Percentiles rank a stretch among this genome's conserved stretches.
Evolutionary conservation across 2,113 vertebrate genomes (phyloP).

Genomic region (Hypomesus transpacificus): DNA sequence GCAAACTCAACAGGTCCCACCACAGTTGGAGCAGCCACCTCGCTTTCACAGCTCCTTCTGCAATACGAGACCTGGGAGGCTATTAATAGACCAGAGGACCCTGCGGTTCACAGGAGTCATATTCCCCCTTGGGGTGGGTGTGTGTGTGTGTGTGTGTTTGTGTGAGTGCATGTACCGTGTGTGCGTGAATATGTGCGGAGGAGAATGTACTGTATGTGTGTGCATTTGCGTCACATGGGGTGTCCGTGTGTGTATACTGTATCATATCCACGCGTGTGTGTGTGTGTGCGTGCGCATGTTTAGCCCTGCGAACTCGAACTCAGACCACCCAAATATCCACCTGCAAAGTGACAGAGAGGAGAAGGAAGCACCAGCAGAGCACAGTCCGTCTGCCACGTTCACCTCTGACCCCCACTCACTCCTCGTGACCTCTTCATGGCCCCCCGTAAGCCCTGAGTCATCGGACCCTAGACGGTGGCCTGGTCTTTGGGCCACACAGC

Average conservation of each 20-base stretch:
- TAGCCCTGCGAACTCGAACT: background rate
- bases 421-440: background rate
- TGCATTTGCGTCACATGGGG: background rate
- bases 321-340: background rate
- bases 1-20: slow-evolving; percentile 30
- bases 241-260: background rate
- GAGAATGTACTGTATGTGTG: background rate
- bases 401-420: slow-evolving; percentile 1
- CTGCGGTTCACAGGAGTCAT: slow-evolving; percentile 17
- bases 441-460: slow-evolving; percentile 22
- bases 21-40: slow-evolving; percentile 19
- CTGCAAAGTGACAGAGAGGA: background rate
- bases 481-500: slow-evolving; percentile 22
- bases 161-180: slow-evolving; percentile 14
- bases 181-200: background rate
- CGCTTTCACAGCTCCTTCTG: slow-evolving; percentile 29
- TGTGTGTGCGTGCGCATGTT: background rate
- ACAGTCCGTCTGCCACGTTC: background rate
- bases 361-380: background rate
- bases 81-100: slow-evolving; percentile 25
- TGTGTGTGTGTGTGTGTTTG: slow-evolving; percentile 17
- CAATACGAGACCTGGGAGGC: slow-evolving; percentile 25
- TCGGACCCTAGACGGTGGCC: slow-evolving; percentile 22
- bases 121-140: slow-evolving; percentile 12
- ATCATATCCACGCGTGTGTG: background rate